These are phyloP conservation scores for Epinephelus lanceolatus DNA, from an alignment of 2,113 vertebrate species.

Conservation along the genomic window DNA sequence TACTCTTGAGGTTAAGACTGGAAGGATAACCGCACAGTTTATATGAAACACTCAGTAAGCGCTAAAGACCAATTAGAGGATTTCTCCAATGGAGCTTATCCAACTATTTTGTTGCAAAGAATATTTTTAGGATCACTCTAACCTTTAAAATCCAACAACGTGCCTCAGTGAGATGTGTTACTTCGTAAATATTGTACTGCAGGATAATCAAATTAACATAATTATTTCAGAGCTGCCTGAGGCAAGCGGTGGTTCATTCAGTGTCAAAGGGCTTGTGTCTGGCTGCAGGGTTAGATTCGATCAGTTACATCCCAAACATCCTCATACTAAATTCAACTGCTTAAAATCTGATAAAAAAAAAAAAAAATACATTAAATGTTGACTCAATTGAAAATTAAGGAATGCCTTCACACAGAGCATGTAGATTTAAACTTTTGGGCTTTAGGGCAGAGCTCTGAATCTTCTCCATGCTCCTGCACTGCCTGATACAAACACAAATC, in stretches of 20 bases:
- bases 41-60: conserved; percentile 58
- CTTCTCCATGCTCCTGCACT: background rate
- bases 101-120: conserved; percentile 56
- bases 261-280: conserved; percentile 69
- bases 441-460: background rate
- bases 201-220: conserved; percentile 65
- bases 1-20: conserved; percentile 48
- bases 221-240: conserved; percentile 68
- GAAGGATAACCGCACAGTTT: conserved; percentile 46
- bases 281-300: conserved; percentile 67
- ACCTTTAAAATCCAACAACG: conserved; percentile 39
- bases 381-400: conserved; percentile 7
- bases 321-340: conserved; percentile 26
- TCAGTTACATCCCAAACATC: conserved; percentile 48
- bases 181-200: conserved; percentile 56
- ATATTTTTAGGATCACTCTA: conserved; percentile 26
- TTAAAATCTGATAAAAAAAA: conserved; percentile 6
- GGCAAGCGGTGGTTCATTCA: conserved; percentile 52
- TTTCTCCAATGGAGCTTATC: conserved; percentile 36
- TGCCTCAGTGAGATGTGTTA: conserved; percentile 22
- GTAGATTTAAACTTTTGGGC: conserved; percentile 2
- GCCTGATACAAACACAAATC: conserved; percentile 40
- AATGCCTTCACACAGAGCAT: background rate
- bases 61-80: conserved; percentile 65
- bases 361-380: conserved; percentile 17